Base-by-base conservation (phyloP, 37 sponge, comb jelly and placozoan species). In the Agelas oroides region DNA sequence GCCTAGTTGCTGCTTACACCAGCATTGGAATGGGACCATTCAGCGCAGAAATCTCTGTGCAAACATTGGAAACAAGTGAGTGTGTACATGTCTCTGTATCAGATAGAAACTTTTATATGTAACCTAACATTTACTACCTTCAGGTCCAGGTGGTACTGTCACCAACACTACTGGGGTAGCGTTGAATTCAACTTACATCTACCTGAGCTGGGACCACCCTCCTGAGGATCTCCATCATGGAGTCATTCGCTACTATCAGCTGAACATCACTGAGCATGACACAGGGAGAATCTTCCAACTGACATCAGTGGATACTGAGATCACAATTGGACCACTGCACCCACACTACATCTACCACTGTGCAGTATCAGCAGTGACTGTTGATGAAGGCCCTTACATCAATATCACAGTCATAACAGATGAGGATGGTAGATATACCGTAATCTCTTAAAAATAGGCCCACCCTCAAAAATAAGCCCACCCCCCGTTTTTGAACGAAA, bases 361-460 rank as follows among this genome's bases (percentile, higher is more conserved):
- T 40, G 18, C 76, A 33, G 34, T 83, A 20, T 52, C 75, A 39
- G 84, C 84, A 57, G 72, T 46, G 46, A 73, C 84, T 15, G 65
- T 73, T 40, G 84, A 35, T 32, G 20, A 32, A 35, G 84, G 84
- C 24, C 84, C 84, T 38, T 74, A 15, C 65, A 37, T 18, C 23
- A 21, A 18, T 38, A 25, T 73, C 27, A 39, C 34, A 40, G 46
- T 63, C 56, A 73, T 15, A 59, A 83, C 84, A n/a, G 33, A n/a
- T 12, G 75, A 83, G 66, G 75, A 73, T 73, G 75, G 84, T 83
- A n/a, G n/a, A n/a, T n/a, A n/a, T n/a, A n/a, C n/a, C n/a, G n/a
- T n/a, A n/a, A n/a, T n/a, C n/a, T n/a, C n/a, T n/a, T 46, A 8
- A 46, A 3, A 46, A 46, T 46, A 46, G 3, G 6, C 46, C 8